Evolutionary conservation across 2,797 vertebrate genomes (phyloP).

Genomic region (Triplophysa bombifrons): DNA sequence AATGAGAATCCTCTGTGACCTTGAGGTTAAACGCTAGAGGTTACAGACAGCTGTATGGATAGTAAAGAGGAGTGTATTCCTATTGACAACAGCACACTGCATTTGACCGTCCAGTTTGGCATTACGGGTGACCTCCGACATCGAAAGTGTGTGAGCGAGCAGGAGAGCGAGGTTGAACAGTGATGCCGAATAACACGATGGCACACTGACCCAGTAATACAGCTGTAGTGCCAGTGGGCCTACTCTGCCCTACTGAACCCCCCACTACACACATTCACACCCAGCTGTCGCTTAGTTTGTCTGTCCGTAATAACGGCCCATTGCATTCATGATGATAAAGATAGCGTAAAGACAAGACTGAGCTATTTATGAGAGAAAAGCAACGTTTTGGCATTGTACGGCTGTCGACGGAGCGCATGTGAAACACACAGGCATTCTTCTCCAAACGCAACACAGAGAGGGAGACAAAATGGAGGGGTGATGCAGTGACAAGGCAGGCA

Average conservation of each 20-base stretch:
- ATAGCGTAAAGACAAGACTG: constrained; percentile 36
- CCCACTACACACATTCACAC: constrained; percentile 50
- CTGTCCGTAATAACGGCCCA: constrained; percentile 55
- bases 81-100: background rate
- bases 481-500: constrained; percentile 44
- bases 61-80: constrained; percentile 15
- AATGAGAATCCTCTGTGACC: background rate
- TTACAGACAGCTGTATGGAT: constrained; percentile 12
- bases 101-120: constrained; percentile 19
- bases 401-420: background rate
- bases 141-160: constrained; percentile 50
- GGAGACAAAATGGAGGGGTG: constrained; percentile 50
- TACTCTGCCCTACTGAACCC: constrained; percentile 60
- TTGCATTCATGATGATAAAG: constrained; percentile 38
- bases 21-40: constrained; percentile 14
- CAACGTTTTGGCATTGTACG: constrained; percentile 30
- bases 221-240: constrained; percentile 72
- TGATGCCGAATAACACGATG: constrained; percentile 72
- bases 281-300: constrained; percentile 69
- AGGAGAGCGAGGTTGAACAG: constrained; percentile 15
- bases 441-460: constrained; percentile 45
- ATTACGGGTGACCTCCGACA: constrained; percentile 41
- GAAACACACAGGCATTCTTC: constrained; percentile 26
- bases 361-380: constrained; percentile 39
- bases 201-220: constrained; percentile 82